A percentile compares a stretch with the other conserved stretches of the same genome.
Conservation (phyloP, 2,888 invertebrate genomes). For the Icerya purchasi region DNA sequence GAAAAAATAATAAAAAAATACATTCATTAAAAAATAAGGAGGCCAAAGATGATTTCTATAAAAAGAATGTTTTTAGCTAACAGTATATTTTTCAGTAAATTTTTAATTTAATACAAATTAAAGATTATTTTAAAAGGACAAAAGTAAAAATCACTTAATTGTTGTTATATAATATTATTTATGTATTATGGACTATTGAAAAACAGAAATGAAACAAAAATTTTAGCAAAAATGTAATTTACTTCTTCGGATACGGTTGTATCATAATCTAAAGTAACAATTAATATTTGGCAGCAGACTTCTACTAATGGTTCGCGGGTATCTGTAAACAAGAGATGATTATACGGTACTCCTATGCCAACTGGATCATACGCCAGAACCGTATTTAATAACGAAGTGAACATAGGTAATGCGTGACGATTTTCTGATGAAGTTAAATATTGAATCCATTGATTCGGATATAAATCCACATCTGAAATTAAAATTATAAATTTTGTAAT, state of each 20-base stretch:
- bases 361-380: conserved; percentile 96
- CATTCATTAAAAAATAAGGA: too few species aligned
- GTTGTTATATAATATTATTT: too few species aligned
- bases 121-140: too few species aligned
- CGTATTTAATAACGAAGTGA: conserved; percentile 89
- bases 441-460: conserved; percentile 37
- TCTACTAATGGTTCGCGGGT: conserved; percentile 85
- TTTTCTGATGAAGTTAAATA: conserved; percentile 41
- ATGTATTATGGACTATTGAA: too few species aligned
- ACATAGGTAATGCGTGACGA: conserved; percentile 84
- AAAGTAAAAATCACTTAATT: too few species aligned
- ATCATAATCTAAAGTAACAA: conserved; percentile 91
- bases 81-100: too few species aligned
- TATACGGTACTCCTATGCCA: conserved; percentile 93
- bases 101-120: too few species aligned
- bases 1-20: too few species aligned
- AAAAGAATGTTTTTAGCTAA: too few species aligned
- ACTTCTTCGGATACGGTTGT: conserved; percentile 45
- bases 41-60: too few species aligned
- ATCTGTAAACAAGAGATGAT: conserved; percentile 86
- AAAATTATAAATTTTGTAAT: conserved; percentile 20
- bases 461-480: conserved; percentile 16
- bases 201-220: too few species aligned
- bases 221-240: too few species aligned
- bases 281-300: conserved; percentile 73